A percentile compares a stretch with the other conserved stretches of the same genome.
These are phyloP conservation scores for Pipistrellus kuhlii DNA, from an alignment of 2,797 vertebrate species.

Conservation along the genomic window DNA sequence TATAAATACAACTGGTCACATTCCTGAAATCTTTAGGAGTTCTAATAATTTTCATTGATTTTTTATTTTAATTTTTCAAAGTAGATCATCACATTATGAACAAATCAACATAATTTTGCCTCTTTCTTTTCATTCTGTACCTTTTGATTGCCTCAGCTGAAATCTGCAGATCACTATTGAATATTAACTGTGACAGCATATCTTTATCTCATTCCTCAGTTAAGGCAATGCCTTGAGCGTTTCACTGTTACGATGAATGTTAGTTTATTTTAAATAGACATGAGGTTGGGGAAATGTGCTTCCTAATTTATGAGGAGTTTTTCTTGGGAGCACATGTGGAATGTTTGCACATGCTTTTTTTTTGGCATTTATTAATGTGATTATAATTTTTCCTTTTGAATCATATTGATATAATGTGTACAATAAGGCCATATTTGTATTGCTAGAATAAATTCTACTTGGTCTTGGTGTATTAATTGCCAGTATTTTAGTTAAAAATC, in stretches of 20 bases:
- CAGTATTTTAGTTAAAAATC: constrained; percentile 40
- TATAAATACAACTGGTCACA: neutral
- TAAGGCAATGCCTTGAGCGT: constrained; percentile 29
- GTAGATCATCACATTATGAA: neutral
- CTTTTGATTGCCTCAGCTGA: neutral
- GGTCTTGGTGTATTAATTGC: neutral
- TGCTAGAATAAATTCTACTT: neutral
- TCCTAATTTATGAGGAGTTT: constrained; percentile 32
- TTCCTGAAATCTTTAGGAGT: neutral
- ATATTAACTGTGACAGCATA: neutral
- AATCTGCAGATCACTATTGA: neutral
- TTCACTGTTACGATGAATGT: neutral
- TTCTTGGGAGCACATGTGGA: neutral
- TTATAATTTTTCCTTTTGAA: constrained; percentile 38
- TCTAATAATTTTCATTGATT: constrained; percentile 39
- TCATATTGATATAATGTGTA: constrained; percentile 24
- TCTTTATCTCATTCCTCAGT: constrained; percentile 58
- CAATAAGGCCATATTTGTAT: neutral
- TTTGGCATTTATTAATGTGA: constrained; percentile 1
- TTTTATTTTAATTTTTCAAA: constrained; percentile 15
- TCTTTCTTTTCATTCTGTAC: constrained; percentile 1
- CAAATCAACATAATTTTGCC: neutral
- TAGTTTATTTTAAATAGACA: constrained; percentile 57
- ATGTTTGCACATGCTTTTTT: neutral
- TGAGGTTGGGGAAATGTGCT: neutral